Evolutionary conservation across 2,797 vertebrate species (phyloP).

Genomic region (Scolopax rusticola): DNA sequence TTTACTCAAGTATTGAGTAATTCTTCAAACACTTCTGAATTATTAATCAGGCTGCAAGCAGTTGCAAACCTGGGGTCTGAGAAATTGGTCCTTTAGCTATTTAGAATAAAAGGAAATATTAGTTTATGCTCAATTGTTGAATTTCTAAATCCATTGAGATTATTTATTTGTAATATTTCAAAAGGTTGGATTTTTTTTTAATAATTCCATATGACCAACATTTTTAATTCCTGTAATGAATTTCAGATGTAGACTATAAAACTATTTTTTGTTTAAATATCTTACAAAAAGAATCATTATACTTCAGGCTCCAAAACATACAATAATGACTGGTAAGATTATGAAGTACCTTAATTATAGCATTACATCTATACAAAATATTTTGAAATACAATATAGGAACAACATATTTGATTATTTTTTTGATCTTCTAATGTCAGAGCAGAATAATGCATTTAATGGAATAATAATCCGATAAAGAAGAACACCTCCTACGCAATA

Average conservation of each 20-base stretch:
- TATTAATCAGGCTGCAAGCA: background rate
- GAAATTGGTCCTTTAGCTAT: background rate
- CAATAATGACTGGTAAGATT: background rate
- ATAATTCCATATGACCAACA: background rate
- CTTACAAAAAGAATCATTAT: background rate
- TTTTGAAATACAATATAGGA: background rate
- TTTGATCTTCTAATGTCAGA: background rate
- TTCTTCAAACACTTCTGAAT: background rate
- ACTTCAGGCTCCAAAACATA: background rate
- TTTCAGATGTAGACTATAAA: background rate
- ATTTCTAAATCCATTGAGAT: background rate
- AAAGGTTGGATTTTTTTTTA: background rate
- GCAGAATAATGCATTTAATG: background rate
- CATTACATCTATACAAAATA: background rate
- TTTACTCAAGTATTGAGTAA: background rate
- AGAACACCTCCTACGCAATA: background rate
- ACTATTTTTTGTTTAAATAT: slow-evolving; percentile 2
- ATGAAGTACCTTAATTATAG: background rate
- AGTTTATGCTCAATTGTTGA: background rate
- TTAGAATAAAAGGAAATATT: background rate
- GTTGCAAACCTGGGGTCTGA: background rate
- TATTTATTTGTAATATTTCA: background rate
- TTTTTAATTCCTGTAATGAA: background rate
- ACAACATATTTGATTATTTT: background rate
- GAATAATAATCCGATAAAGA: background rate